Evolutionary conservation across 2,113 vertebrate genomes (phyloP).

Genomic region (Carettochelys insculpta): DNA sequence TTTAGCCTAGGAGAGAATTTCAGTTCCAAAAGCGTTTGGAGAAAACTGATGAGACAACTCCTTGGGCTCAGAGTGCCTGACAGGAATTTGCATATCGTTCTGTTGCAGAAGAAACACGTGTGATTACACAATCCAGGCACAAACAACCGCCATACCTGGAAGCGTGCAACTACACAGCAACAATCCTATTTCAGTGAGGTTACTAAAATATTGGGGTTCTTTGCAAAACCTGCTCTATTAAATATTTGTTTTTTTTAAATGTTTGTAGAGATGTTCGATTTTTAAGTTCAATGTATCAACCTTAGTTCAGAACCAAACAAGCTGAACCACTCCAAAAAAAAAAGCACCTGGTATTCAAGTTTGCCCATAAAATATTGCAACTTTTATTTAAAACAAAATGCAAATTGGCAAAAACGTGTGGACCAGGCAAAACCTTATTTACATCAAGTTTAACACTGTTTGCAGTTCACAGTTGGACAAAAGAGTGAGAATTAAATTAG

Average conservation of each 20-base stretch:
- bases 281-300: background rate
- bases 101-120: background rate
- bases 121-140: background rate
- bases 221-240: background rate
- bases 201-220: conserved; percentile 7
- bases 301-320: background rate
- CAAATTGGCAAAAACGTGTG: conserved; percentile 80
- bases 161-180: fast-evolving
- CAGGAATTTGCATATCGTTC: fast-evolving
- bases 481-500: conserved; percentile 96
- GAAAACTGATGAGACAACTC: fast-evolving
- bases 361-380: conserved; percentile 85
- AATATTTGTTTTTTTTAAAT: background rate
- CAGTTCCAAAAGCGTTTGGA: background rate
- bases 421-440: conserved; percentile 88
- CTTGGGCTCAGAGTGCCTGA: fast-evolving
- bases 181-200: background rate
- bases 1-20: background rate
- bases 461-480: conserved; percentile 99
- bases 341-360: background rate
- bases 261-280: background rate
- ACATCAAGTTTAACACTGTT: conserved; percentile 99
- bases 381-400: conserved; percentile 85
- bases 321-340: background rate
- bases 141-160: background rate